Conservation (phyloP, 2,113 vertebrate species). For the Corythornis vintsioides region DNA sequence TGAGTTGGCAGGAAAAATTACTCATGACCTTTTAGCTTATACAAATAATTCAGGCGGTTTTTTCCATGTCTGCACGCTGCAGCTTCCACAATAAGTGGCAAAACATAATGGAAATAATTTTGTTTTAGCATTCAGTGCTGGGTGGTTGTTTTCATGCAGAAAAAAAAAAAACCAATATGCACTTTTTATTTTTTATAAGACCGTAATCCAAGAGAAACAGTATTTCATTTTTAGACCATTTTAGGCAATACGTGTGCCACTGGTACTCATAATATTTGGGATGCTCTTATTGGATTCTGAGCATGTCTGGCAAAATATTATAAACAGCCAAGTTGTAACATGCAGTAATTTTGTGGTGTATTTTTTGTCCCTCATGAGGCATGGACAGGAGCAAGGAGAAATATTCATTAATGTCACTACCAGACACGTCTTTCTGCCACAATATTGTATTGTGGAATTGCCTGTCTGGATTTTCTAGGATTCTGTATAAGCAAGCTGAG, state of each 20-base stretch:
- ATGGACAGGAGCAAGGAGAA: neutral
- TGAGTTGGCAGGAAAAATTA: conserved; percentile 21
- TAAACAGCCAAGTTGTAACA: neutral
- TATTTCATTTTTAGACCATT: neutral
- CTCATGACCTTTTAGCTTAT: conserved; percentile 8
- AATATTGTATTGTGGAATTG: fast-evolving
- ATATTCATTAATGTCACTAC: neutral
- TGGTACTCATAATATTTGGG: neutral
- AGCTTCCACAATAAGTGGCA: neutral
- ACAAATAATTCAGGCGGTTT: neutral
- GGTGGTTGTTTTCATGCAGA: neutral
- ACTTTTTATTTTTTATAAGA: neutral
- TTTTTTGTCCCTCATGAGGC: neutral
- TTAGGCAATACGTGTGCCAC: neutral
- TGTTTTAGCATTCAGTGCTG: neutral
- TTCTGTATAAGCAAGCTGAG: neutral
- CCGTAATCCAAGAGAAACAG: neutral
- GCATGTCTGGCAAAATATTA: neutral
- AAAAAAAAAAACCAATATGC: neutral
- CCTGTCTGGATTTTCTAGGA: neutral
- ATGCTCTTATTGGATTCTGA: neutral
- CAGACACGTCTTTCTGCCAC: neutral
- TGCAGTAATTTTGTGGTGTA: neutral
- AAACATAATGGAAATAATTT: neutral
- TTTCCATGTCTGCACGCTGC: neutral